Percentiles rank a stretch among this genome's conserved stretches.
Evolutionary conservation across 2,888 invertebrate genomes (phyloP).

Genomic region (Amphimallon solstitiale): DNA sequence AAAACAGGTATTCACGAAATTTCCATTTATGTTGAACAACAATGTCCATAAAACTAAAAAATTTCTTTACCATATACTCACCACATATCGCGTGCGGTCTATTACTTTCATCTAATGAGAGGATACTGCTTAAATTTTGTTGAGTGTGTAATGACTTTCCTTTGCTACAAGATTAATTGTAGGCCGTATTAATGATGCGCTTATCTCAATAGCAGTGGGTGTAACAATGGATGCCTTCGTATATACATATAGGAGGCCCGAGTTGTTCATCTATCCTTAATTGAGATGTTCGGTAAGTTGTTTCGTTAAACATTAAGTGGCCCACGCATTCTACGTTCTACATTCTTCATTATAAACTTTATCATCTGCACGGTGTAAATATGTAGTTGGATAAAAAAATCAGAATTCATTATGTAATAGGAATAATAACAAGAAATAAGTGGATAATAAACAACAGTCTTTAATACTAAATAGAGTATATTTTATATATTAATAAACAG

Average conservation of each 20-base stretch:
- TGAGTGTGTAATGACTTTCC: background rate
- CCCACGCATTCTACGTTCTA: constrained; percentile 13
- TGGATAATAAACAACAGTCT: background rate
- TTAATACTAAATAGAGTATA: background rate
- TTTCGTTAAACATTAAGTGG: constrained; percentile 23
- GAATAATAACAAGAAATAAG: background rate
- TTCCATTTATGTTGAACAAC: too few species aligned
- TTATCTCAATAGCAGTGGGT: constrained; percentile 24
- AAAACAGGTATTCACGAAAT: too few species aligned
- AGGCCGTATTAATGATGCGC: constrained; percentile 33
- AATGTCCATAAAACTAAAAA: background rate
- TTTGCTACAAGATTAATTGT: constrained; percentile 21
- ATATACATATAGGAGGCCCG: background rate
- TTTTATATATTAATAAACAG: background rate
- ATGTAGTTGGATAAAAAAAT: too few species aligned
- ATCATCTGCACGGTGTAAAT: too few species aligned
- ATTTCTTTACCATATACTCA: background rate
- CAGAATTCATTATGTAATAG: background rate
- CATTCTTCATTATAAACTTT: too few species aligned
- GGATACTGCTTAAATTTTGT: constrained; percentile 7
- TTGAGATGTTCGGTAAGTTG: constrained; percentile 12
- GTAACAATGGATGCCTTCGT: constrained; percentile 33
- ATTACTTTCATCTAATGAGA: constrained; percentile 1
- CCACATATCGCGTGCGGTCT: constrained; percentile 3
- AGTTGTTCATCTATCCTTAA: background rate